Conservation (phyloP, 2,888 invertebrate genomes). For the Halocaridina rubra region DNA sequence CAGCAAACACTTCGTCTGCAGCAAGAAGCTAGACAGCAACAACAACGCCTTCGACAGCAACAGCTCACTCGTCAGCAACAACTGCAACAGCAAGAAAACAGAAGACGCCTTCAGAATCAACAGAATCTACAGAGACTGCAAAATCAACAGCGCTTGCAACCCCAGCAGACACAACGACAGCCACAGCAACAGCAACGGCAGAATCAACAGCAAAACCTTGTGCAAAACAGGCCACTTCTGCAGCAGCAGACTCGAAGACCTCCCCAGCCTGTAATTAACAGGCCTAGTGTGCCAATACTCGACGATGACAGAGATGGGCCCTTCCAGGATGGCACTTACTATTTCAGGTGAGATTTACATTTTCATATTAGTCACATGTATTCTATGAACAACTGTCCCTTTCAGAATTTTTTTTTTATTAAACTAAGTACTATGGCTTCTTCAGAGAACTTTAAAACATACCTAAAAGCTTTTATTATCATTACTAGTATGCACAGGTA, state of each 20-base stretch:
- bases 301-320: slow-evolving; percentile 32
- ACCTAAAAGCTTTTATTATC: too few relatives aligned
- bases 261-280: neutral
- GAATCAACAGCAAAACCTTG: neutral
- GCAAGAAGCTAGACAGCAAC: neutral
- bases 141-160: neutral
- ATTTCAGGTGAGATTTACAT: slow-evolving; percentile 19
- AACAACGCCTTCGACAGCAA: neutral
- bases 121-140: neutral
- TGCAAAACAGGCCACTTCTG: neutral
- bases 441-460: too few relatives aligned
- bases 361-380: too few relatives aligned
- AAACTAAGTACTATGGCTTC: too few relatives aligned
- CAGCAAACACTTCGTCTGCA: neutral
- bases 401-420: neutral
- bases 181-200: neutral
- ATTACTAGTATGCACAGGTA: too few relatives aligned
- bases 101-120: neutral
- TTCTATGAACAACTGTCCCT: neutral
- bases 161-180: neutral
- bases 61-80: neutral
- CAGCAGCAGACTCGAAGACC: neutral
- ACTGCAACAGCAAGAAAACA: neutral
- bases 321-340: slow-evolving; percentile 42
- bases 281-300: slow-evolving; percentile 4